A percentile compares a stretch with the other conserved stretches of the same genome.
phyloP scores from a whole-genome alignment of 2,888 invertebrate genomes.

The Alentia gelatinosa region DNA sequence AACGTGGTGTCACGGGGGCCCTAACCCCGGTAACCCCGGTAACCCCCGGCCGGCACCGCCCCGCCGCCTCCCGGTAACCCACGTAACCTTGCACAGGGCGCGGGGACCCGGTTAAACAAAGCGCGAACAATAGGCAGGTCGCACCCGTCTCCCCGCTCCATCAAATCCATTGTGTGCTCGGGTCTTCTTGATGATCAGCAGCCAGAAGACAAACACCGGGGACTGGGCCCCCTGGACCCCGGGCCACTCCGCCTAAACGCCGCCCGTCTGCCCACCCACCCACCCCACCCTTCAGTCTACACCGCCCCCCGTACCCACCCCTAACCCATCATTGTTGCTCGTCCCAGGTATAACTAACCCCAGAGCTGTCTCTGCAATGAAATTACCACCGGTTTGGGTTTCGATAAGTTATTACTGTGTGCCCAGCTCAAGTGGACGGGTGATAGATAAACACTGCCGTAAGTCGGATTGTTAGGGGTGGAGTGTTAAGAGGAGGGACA shows the following conservation, averaged over 20 bases:
- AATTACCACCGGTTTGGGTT: background rate
- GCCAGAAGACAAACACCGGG: conserved; percentile 37
- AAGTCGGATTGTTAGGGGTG: too few relatives aligned
- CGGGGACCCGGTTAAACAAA: background rate
- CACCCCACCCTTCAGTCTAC: background rate
- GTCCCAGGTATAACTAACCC: background rate
- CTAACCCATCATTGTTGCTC: background rate
- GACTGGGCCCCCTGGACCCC: background rate
- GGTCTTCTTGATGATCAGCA: conserved; percentile 30
- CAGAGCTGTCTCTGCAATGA: background rate
- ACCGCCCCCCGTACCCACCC: background rate
- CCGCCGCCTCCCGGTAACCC: conserved; percentile 27
- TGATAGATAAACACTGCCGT: background rate
- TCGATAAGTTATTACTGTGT: background rate
- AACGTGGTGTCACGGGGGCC: conserved; percentile 34
- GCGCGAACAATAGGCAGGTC: background rate
- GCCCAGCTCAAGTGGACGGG: background rate
- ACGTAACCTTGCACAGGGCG: conserved; percentile 41
- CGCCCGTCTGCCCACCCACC: background rate
- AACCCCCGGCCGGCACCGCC: background rate
- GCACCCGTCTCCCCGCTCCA: background rate
- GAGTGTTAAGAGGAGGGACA: too few relatives aligned
- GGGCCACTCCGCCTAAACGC: conserved; percentile 11
- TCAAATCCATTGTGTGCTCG: background rate
- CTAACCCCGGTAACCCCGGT: conserved; percentile 34